Evolutionary conservation across 2,888 invertebrate species (phyloP), one percentile per base, ranked within the genome.

Genomic region (Anagyrus pseudococci): DNA sequence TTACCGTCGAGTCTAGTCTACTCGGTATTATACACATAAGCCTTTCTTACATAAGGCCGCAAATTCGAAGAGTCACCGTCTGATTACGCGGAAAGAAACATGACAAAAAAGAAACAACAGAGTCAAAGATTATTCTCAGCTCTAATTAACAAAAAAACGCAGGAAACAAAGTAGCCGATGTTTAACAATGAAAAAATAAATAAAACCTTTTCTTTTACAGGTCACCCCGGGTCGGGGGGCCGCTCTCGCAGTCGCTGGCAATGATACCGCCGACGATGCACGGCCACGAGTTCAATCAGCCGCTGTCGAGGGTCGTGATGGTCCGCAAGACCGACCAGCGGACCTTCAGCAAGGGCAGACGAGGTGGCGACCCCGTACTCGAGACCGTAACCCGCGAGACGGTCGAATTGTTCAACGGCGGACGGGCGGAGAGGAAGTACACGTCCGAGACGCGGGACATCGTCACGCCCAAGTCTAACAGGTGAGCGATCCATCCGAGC

Each of bases 271-370:
- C 80, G 23, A 80, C 80, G 67, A 80, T 80, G 80, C 80, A 80
- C 69, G 80, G 80, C 20, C 80, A 80, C 69, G 80, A 80, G 62
- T 80, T 80, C 68, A 80, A 80, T 71, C 79, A 80, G 64, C 80
- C 80, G 33, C 81, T 85, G 69, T 86, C 86, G 71, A 81, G 87
- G 76, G 87, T 88, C 71, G 87, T 88, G 69, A 88, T 88, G 88
- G 87, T 88, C 55, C 83, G 88, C 69, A 88, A 88, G 81, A 88
- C 87, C 68, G 88, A 88, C 75, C 87, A 87, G 76, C 82, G 88
- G 73, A 87, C 87, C 4, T 87, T 87, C 72, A 86, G 86, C 67
- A 86, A 86, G 66, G 81, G 83, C 17, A 83, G 84, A 73, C 83
- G 83, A 69, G 86, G 86, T 61, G 87, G 87, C 81, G 86, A 86